These are phyloP conservation scores for Borostomias antarcticus DNA, from an alignment of 2,797 vertebrate genomes.

Conservation along the genomic window DNA sequence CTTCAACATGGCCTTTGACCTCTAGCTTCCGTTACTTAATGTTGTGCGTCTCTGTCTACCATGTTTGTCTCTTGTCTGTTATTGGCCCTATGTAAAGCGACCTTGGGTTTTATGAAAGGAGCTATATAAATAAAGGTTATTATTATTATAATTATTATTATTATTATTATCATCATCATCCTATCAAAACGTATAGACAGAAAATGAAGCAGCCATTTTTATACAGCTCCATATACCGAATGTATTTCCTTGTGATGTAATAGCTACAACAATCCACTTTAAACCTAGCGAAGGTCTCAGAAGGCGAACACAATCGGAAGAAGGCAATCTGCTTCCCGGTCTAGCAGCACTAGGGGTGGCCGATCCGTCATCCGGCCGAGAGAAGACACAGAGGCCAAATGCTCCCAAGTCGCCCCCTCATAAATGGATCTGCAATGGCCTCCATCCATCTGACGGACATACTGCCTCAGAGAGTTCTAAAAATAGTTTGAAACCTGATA, in stretches of 20 bases:
- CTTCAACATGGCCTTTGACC: no score
- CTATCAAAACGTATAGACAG: no score
- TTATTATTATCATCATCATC: no score
- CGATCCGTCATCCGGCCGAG: conserved; percentile 33
- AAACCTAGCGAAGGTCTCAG: neutral
- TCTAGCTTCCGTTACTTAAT: no score
- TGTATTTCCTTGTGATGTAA: neutral
- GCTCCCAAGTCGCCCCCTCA: conserved; percentile 19
- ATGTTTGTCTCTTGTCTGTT: no score
- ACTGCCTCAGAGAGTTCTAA: neutral
- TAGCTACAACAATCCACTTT: neutral
- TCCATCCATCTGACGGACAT: conserved; percentile 1
- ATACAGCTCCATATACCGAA: neutral
- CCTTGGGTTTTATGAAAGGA: no score
- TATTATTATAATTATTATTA: no score
- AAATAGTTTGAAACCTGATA: conserved; percentile 10
- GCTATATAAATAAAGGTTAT: no score
- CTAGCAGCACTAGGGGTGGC: conserved; percentile 21
- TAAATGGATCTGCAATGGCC: conserved; percentile 34
- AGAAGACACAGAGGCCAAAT: conserved; percentile 14
- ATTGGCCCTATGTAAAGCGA: no score
- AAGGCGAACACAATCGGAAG: conserved; percentile 4
- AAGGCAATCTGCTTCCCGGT: conserved; percentile 9
- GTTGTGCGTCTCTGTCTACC: no score
- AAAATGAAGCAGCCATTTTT: neutral